Percentiles rank a stretch among this genome's conserved stretches.
Conservation (phyloP, 2,888 invertebrate genomes). For the Entomobrya multifasciata region DNA sequence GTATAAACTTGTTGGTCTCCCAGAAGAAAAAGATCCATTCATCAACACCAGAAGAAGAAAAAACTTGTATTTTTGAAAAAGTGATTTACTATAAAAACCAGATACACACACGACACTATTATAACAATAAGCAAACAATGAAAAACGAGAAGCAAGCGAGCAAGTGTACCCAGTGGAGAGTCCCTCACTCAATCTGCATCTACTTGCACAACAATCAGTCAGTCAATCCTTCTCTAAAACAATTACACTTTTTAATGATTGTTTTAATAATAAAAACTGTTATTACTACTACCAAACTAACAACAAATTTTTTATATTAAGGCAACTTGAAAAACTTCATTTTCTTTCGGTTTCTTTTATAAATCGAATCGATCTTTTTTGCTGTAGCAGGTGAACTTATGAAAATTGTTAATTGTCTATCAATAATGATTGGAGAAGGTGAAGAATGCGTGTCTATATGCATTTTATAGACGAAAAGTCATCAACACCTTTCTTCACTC, state of each 20-base stretch:
- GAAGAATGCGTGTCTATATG: background rate
- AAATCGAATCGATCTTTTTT: background rate
- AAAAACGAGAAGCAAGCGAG: too few species aligned
- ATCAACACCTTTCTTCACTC: conserved; percentile 19
- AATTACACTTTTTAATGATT: background rate
- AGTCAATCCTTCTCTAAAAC: too few species aligned
- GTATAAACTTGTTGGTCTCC: conserved; percentile 14
- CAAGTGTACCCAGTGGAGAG: too few species aligned
- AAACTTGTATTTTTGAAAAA: background rate
- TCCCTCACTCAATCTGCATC: too few species aligned
- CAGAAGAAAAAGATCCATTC: background rate
- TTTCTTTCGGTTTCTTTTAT: background rate
- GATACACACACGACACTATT: background rate
- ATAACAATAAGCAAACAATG: background rate
- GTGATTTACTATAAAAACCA: background rate
- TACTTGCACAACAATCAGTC: too few species aligned
- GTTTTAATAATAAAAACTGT: background rate
- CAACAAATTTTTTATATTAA: background rate
- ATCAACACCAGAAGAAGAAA: background rate
- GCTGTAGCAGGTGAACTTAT: too few species aligned
- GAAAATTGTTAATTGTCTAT: background rate
- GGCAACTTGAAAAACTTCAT: conserved; percentile 11
- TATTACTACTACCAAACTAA: conserved; percentile 4
- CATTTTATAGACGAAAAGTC: background rate
- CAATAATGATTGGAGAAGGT: background rate